Percentiles rank a stretch among this genome's conserved stretches.
Conservation (phyloP, 2,797 vertebrate species). For the Pyrrhura leucotis region DNA sequence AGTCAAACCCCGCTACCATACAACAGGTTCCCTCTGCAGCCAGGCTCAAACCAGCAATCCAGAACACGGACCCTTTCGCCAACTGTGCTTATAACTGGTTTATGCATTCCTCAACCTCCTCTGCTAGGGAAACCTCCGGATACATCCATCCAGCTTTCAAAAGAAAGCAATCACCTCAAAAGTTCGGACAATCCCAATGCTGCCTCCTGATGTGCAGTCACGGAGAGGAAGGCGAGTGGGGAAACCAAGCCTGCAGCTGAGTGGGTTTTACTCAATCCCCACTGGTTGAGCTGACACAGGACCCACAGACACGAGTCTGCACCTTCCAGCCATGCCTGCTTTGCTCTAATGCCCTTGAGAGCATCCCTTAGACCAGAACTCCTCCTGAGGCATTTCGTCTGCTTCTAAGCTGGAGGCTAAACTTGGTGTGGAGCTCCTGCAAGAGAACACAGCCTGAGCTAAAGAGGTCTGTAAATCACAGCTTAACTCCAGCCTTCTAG, state of each 20-base stretch:
- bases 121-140: not conserved
- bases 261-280: not conserved
- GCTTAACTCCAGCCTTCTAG: not conserved
- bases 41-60: not conserved
- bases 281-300: not conserved
- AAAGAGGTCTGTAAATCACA: not conserved
- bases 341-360: not conserved
- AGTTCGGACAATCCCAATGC: not conserved
- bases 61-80: not conserved
- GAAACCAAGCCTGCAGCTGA: not conserved
- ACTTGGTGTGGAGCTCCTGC: not conserved
- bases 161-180: not conserved
- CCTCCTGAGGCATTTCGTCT: not conserved
- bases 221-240: not conserved
- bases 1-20: not conserved
- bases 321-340: accelerated
- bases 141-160: not conserved
- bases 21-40: not conserved
- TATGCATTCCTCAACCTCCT: not conserved
- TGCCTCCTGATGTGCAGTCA: not conserved
- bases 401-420: not conserved
- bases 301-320: not conserved
- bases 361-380: not conserved
- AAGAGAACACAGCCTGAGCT: not conserved
- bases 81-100: not conserved